These are phyloP conservation scores for Fistularia commersonii DNA, from an alignment of 2,797 vertebrate genomes.

Conservation along the genomic window DNA sequence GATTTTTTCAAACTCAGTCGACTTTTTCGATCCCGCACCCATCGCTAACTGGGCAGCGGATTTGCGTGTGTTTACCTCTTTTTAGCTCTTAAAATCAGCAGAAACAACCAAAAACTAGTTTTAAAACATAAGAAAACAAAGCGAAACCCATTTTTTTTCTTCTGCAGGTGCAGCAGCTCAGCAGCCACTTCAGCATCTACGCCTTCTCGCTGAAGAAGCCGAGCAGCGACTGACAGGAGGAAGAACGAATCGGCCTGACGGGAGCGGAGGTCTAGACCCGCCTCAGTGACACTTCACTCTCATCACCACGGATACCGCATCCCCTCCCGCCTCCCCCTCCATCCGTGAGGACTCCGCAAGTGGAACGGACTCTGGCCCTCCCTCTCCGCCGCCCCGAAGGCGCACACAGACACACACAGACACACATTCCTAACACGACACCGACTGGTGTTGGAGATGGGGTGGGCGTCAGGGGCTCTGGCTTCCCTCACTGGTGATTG, in stretches of 20 bases:
- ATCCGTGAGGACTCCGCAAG: constrained; percentile 44
- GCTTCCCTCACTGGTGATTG: constrained; percentile 61
- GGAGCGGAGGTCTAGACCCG: constrained; percentile 83
- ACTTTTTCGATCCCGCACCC: too few species aligned
- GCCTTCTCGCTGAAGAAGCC: constrained; percentile 92
- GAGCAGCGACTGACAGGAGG: constrained; percentile 91
- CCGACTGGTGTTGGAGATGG: constrained; percentile 12
- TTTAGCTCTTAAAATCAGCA: too few species aligned
- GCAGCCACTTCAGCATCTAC: constrained; percentile 89
- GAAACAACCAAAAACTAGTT: too few species aligned
- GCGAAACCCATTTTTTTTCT: background rate
- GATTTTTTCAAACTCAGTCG: too few species aligned
- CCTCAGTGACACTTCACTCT: constrained; percentile 81
- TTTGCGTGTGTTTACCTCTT: too few species aligned
- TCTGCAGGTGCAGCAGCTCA: constrained; percentile 89
- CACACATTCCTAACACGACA: constrained; percentile 13
- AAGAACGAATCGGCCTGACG: constrained; percentile 83
- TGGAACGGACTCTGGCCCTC: constrained; percentile 43
- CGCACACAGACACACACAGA: constrained; percentile 13
- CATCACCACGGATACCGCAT: constrained; percentile 79
- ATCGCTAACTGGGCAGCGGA: too few species aligned
- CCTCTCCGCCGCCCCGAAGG: constrained; percentile 15
- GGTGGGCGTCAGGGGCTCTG: constrained; percentile 38
- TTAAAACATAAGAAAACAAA: too few species aligned
- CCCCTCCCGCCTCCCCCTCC: constrained; percentile 42